Conservation (phyloP, 2,113 vertebrate species). For the Pantherophis guttatus region DNA sequence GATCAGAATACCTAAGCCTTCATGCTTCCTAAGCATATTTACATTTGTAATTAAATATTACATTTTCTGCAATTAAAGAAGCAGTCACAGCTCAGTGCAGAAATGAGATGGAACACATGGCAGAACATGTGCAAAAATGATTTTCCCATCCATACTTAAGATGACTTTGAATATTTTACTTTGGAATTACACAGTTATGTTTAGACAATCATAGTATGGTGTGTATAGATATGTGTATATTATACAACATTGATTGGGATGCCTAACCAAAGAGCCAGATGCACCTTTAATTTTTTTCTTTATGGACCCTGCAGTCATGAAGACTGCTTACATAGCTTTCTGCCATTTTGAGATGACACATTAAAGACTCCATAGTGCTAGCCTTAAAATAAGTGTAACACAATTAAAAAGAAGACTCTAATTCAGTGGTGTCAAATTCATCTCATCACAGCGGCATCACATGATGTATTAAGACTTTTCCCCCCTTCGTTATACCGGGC, state of each 20-base stretch:
- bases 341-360: background rate
- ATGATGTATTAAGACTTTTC: too few species aligned
- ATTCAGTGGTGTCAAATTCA: background rate
- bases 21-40: background rate
- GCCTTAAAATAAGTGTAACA: background rate
- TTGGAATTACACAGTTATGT: background rate
- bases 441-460: background rate
- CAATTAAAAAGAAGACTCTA: background rate
- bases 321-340: background rate
- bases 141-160: background rate
- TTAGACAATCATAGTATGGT: background rate
- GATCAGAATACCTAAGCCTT: background rate
- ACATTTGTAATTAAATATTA: background rate
- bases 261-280: background rate
- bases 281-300: background rate
- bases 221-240: background rate
- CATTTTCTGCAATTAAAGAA: background rate
- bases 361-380: background rate
- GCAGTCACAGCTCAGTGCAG: background rate
- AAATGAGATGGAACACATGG: background rate
- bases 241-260: background rate
- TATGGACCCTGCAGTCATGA: background rate
- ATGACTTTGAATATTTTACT: background rate
- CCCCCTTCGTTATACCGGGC: too few species aligned
- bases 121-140: background rate